Percentiles rank a stretch among this genome's conserved stretches.
Conservation (phyloP, 2,797 vertebrate genomes). For the Heteromormyrus szaboi region DNA sequence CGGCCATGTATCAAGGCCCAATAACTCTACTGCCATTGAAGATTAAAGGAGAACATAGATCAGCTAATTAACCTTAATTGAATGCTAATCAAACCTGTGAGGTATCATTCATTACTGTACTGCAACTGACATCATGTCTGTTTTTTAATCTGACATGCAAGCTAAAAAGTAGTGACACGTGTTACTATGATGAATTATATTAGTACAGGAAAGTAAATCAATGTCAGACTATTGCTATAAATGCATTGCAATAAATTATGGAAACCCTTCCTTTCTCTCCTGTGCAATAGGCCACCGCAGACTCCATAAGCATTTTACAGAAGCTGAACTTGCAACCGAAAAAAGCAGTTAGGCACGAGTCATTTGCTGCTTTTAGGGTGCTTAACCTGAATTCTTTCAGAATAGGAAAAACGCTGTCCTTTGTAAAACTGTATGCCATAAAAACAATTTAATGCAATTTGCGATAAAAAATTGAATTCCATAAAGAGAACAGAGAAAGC, state of each 20-base stretch:
- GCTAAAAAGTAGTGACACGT: background rate
- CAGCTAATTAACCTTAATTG: conserved; percentile 53
- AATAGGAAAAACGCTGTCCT: background rate
- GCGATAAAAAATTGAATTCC: background rate
- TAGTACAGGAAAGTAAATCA: background rate
- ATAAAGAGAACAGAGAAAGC: background rate
- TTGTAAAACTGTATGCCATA: background rate
- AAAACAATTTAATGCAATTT: background rate
- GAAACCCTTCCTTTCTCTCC: background rate
- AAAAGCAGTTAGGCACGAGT: background rate
- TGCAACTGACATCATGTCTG: background rate
- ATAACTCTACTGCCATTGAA: conserved; percentile 37
- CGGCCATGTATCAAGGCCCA: conserved; percentile 31
- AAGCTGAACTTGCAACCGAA: background rate
- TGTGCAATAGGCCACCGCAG: background rate
- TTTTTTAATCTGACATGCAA: conserved; percentile 2
- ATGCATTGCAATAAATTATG: background rate
- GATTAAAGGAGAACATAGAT: conserved; percentile 41
- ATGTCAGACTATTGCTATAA: background rate
- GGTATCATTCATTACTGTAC: conserved; percentile 36
- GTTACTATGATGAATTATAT: background rate
- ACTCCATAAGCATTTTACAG: background rate
- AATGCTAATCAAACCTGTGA: conserved; percentile 44
- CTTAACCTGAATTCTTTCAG: background rate
- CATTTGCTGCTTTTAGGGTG: background rate